Base-by-base conservation (phyloP, 1,140 invertebrate genomes). In the Plectrocnemia conspersa region DNA sequence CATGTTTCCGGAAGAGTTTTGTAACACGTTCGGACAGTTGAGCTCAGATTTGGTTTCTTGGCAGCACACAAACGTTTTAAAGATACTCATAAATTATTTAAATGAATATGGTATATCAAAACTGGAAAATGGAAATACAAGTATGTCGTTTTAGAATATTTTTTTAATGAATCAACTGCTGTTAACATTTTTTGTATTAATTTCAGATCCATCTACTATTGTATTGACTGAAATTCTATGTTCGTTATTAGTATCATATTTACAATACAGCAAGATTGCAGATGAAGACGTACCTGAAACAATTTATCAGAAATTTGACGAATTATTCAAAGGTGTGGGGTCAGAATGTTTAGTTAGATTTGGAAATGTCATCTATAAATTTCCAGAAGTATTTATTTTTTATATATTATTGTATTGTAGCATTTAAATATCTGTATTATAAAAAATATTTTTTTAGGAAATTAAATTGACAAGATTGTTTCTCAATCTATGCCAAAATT, bases 291-390 rank as follows among this genome's bases (percentile, higher is more conserved):
- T 60, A 4, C 44, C 58, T 5, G 46, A 56, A 29, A 38, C 18
- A 15, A 22, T 62, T 42, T 61, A 64, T 21, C 63, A 62, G 40
- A 61, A 67, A 45, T 71, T 67, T 60, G 62, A 66, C 45, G 62
- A 65, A 35, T 63, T 64, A 25, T 69, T 65, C 54, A 54, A 55
- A 35, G 59, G 62, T 6, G 69, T 46, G 24, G 53, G 48, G 3
- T 41, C 27, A 11, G 35, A 60, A 18, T 16, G 40, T 29, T 33
- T 60, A 3, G 23, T 22, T 11, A 53, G 56, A 27, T 56, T 56
- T 36, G 53, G 47, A 44, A 15, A 23, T 10, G 27, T 38, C 0
- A 2, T 54, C 3, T 23, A 45, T 9, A 47, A 42, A 0, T 35
- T 52, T 18, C 23, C 53, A 22, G 24, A 38, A 25, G 58, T 60